Conservation (phyloP, 2,888 invertebrate genomes). For the Aspidapion aeneum region DNA sequence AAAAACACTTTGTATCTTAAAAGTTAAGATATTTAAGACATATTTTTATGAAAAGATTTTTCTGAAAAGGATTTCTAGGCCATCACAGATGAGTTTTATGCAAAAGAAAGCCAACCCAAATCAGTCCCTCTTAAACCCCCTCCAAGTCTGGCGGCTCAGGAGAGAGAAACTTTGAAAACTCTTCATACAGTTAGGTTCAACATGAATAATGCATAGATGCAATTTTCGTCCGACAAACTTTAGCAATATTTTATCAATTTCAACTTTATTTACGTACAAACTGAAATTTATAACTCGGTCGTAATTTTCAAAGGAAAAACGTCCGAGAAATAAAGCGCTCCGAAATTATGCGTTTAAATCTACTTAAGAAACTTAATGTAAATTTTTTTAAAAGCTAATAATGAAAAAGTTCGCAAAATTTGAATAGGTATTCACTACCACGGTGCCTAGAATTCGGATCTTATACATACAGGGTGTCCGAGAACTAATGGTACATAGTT, state of each 20-base stretch:
- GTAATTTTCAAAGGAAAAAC: constrained; percentile 42
- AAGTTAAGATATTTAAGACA: too few relatives aligned
- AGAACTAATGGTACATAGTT: too few relatives aligned
- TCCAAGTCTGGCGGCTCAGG: constrained; percentile 27
- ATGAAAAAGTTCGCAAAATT: too few relatives aligned
- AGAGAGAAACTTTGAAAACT: constrained; percentile 45
- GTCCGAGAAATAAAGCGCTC: constrained; percentile 14
- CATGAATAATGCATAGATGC: constrained; percentile 53
- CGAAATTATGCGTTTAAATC: constrained; percentile 2
- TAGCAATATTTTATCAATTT: constrained; percentile 53
- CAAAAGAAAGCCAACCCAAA: too few relatives aligned
- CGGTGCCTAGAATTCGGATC: too few relatives aligned
- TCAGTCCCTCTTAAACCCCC: background rate
- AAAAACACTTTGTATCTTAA: too few relatives aligned
- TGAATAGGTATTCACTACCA: too few relatives aligned
- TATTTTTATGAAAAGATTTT: too few relatives aligned
- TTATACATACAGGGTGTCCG: too few relatives aligned
- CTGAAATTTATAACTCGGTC: constrained; percentile 51
- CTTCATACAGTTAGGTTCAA: constrained; percentile 49
- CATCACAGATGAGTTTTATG: too few relatives aligned
- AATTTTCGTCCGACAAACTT: constrained; percentile 52
- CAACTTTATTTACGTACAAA: constrained; percentile 53
- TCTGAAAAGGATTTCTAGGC: too few relatives aligned
- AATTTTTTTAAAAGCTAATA: too few relatives aligned
- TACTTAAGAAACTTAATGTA: background rate